A percentile compares a stretch with the other conserved stretches of the same genome.
Evolutionary conservation across 2,888 invertebrate genomes (phyloP).

Genomic region (Conops quadrifasciatus): DNA sequence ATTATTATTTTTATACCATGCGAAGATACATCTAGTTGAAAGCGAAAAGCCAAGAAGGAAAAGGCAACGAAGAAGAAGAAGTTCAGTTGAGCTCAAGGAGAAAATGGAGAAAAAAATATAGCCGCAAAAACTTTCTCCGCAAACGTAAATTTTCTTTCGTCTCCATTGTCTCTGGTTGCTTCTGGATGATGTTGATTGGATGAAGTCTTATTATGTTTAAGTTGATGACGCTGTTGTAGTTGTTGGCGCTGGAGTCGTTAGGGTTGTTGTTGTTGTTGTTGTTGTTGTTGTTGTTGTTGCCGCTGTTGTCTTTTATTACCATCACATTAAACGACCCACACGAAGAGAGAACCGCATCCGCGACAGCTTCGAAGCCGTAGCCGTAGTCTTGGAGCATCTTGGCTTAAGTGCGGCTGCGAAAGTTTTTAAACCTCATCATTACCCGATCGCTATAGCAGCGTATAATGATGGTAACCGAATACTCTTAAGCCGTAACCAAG

Average conservation of each 20-base stretch:
- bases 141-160: slow-evolving; percentile 16
- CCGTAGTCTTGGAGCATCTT: background rate
- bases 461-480: no score
- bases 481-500: no score
- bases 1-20: no score
- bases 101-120: slow-evolving; percentile 29
- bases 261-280: background rate
- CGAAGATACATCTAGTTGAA: no score
- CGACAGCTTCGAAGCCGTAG: background rate
- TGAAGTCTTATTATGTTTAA: background rate
- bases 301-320: slow-evolving; percentile 11
- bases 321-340: slow-evolving; percentile 27
- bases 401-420: no score
- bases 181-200: no score
- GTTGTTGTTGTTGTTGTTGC: slow-evolving; percentile 7
- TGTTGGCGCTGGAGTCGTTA: background rate
- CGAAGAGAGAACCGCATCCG: slow-evolving; percentile 9
- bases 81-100: background rate
- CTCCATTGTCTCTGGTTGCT: slow-evolving; percentile 6
- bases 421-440: slow-evolving; percentile 11
- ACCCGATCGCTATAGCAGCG: background rate
- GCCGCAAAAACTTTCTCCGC: slow-evolving; percentile 37
- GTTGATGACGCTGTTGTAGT: background rate
- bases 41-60: no score
- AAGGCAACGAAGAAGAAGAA: background rate